Evolutionary conservation across 1,140 invertebrate genomes (phyloP), one percentile per base, ranked within the genome.

Genomic region (Diploscapter pachys): DNA sequence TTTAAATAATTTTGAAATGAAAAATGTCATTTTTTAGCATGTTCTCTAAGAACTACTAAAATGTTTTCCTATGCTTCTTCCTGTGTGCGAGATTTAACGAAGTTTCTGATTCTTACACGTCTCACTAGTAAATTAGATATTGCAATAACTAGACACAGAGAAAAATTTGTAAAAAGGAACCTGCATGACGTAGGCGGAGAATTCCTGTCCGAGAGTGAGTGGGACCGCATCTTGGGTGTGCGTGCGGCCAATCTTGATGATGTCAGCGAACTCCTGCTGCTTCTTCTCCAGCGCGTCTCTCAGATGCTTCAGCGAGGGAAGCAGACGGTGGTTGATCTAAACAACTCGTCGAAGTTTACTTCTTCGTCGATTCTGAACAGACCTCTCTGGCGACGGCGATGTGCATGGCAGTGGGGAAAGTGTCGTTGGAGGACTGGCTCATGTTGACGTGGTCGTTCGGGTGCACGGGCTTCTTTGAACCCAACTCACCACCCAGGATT

Each of bases 361-460:
- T 31, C 31, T 31, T 31, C 31, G 31, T 31, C 31, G 31, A 31
- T 31, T 31, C 31, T 6, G 51, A 31, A 64, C 69, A 11, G 57
- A 71, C 90, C 88, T 98, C 94, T 78, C 94, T 88, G 2, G 93
- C 96, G 8, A 96, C 93, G 9, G 96, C 93, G 82, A 99, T 93
- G 85, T 99, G 96, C 92, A 99, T 99, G 2, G 96, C 97, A 13
- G 97, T 98, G 8, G 97, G 97, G 86, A 95, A 99, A 5, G 96
- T 98, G 86, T 99, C 97, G 87, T 99, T 99, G 61, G 95, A 98
- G 87, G 96, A 98, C 88, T 98, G 96, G 61, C 93, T 94, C 89
- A 96, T 99, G 87, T 99, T 99, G 49, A 99, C 96, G 88, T 99
- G 97, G 86, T 99, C 97, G 88, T 99, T 99, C 3, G 97, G 97